Evolutionary conservation across 2,113 vertebrate species (phyloP).

Genomic region (Stomatorhinus ivindoensis): DNA sequence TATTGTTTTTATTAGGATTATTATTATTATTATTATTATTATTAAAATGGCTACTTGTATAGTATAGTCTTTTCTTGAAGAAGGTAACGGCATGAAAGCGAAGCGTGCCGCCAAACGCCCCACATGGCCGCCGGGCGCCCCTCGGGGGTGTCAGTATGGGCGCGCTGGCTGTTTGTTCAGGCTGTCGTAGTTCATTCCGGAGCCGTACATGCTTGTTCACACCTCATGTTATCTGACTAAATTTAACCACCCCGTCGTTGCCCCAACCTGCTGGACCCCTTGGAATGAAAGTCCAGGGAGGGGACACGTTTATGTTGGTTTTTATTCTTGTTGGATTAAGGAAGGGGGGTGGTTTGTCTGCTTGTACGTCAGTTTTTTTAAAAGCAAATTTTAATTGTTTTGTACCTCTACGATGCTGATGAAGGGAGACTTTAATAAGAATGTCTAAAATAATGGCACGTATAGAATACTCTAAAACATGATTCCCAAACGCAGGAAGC

Average conservation of each 20-base stretch:
- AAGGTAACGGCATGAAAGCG: background rate
- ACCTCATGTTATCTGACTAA: background rate
- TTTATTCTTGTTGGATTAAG: background rate
- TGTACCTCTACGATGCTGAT: background rate
- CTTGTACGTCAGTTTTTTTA: background rate
- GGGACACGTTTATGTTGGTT: background rate
- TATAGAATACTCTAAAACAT: background rate
- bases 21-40: background rate
- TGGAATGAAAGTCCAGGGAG: background rate
- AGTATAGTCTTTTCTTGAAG: background rate
- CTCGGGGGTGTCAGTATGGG: background rate
- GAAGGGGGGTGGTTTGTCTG: background rate
- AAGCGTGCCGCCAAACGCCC: background rate
- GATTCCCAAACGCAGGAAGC: background rate
- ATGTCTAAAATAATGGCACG: background rate
- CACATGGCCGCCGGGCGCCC: background rate
- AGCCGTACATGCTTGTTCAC: background rate
- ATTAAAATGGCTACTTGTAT: background rate
- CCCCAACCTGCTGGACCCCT: background rate
- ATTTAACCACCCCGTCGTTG: background rate
- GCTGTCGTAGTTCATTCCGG: background rate
- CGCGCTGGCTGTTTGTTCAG: background rate
- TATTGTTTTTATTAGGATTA: background rate
- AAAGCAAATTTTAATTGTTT: background rate
- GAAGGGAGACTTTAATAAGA: background rate